Evolutionary conservation across 92 coral and sea anemone species (phyloP).

Genomic region (Chrysogorgia sp.): DNA sequence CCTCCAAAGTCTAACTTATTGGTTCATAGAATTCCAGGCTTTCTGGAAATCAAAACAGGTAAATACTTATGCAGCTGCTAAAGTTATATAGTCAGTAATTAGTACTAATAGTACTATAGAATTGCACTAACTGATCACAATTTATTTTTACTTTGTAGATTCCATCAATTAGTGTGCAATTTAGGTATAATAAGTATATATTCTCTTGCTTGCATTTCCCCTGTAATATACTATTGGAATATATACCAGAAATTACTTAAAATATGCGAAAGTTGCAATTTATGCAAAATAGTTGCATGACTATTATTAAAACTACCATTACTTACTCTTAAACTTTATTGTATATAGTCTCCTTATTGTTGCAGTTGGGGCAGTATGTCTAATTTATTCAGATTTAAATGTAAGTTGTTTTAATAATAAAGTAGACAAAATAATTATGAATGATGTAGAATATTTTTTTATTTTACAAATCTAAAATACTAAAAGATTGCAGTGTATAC

Average conservation of each 20-base stretch:
- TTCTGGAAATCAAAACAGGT: conserved; percentile 13
- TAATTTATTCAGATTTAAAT: conserved; percentile 6
- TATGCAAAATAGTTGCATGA: neutral
- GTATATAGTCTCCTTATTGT: conserved; percentile 12
- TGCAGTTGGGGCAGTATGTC: conserved; percentile 22
- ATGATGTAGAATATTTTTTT: too few species aligned
- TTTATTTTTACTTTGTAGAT: conserved; percentile 4
- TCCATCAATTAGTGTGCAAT: neutral
- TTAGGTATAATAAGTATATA: neutral
- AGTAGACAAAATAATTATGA: neutral
- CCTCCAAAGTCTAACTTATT: conserved; percentile 17
- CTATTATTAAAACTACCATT: neutral
- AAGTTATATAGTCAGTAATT: too few species aligned
- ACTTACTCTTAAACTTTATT: too few species aligned
- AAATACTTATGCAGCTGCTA: neutral
- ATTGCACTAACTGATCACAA: too few species aligned
- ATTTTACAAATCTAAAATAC: too few species aligned
- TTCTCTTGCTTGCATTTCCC: neutral
- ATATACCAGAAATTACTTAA: too few species aligned
- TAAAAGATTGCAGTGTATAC: too few species aligned
- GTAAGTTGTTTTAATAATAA: conserved; percentile 2
- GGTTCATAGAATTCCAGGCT: neutral
- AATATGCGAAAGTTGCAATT: too few species aligned
- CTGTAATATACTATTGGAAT: too few species aligned
- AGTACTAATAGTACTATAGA: too few species aligned